Percentiles rank a stretch among this genome's conserved stretches.
Evolutionary conservation across 2,797 vertebrate genomes (phyloP).

Genomic region (Coracias cyanogaster): DNA sequence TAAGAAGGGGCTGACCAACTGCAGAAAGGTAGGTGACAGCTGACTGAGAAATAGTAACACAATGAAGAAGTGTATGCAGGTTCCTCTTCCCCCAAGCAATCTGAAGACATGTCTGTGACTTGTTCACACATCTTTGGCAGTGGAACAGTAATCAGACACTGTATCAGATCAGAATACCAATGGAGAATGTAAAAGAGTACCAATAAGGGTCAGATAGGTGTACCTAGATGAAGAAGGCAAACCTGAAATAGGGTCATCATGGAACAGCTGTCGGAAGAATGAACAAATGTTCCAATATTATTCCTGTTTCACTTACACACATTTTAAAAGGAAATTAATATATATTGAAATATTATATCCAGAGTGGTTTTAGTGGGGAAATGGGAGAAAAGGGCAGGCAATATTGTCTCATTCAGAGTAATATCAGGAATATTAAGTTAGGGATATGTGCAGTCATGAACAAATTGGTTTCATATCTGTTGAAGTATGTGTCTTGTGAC

Average conservation of each 20-base stretch:
- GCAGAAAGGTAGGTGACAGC: not conserved
- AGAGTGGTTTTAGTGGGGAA: not conserved
- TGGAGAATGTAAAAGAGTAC: not conserved
- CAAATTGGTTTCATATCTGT: not conserved
- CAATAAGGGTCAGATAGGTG: not conserved
- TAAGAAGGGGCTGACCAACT: not conserved
- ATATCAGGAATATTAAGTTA: not conserved
- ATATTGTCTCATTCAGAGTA: not conserved
- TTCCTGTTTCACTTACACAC: not conserved
- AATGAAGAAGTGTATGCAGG: not conserved
- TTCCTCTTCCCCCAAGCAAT: not conserved
- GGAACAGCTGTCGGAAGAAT: not conserved
- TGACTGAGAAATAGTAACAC: not conserved
- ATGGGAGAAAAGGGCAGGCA: not conserved
- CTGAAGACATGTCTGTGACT: not conserved
- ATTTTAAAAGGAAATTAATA: not conserved
- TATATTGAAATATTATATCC: not conserved
- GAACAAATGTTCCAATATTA: not conserved
- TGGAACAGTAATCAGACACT: not conserved
- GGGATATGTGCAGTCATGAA: not conserved
- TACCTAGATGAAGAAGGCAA: not conserved
- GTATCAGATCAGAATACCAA: not conserved
- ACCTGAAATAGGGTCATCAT: not conserved
- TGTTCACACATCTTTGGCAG: not conserved
- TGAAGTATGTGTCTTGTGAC: not conserved